phyloP scores from a whole-genome alignment of 2,113 vertebrate species.

The Patagioenas fasciata region DNA sequence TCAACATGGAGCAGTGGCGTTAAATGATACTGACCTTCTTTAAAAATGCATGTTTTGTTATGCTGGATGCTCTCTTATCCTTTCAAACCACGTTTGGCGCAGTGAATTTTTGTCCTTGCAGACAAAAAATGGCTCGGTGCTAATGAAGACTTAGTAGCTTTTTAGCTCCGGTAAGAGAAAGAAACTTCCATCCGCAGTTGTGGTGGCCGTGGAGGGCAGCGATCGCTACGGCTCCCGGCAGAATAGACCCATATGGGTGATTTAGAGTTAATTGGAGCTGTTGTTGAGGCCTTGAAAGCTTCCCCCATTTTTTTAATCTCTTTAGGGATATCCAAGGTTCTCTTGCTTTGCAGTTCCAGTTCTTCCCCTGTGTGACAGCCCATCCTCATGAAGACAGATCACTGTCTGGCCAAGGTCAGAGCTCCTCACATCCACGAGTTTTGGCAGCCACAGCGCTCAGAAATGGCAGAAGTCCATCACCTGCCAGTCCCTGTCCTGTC shows the following conservation, averaged over 20 bases:
- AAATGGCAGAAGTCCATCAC: constrained; percentile 61
- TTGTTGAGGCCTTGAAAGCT: constrained; percentile 15
- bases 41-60: neutral
- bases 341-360: constrained; percentile 46
- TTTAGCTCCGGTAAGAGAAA: neutral
- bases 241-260: constrained; percentile 17
- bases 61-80: neutral
- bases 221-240: neutral
- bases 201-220: neutral
- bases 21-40: constrained; percentile 11
- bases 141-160: constrained; percentile 32
- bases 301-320: constrained; percentile 74
- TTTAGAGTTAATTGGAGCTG: constrained; percentile 66
- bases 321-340: constrained; percentile 71
- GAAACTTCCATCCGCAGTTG: constrained; percentile 5
- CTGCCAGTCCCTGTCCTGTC: constrained; percentile 46
- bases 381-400: constrained; percentile 80
- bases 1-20: neutral
- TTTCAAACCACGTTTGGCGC: neutral
- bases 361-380: constrained; percentile 72
- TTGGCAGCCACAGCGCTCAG: constrained; percentile 73
- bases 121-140: neutral
- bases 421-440: constrained; percentile 59
- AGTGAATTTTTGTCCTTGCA: constrained; percentile 22
- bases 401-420: constrained; percentile 78